Evolutionary conservation across 2,797 vertebrate genomes (phyloP).

Genomic region (Neosalanx taihuensis): DNA sequence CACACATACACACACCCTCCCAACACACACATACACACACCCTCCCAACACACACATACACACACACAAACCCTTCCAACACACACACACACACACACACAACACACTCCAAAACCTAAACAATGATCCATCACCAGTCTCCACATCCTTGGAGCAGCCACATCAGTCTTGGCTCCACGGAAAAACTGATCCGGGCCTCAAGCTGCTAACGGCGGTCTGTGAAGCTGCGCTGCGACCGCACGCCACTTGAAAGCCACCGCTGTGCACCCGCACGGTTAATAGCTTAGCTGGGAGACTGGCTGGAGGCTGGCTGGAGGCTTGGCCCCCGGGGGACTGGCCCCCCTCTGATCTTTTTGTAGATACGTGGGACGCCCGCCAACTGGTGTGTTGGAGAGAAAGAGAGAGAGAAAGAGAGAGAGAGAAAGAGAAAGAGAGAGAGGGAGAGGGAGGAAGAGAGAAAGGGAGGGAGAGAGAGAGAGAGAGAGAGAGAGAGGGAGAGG

Average conservation of each 20-base stretch:
- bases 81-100: conserved; percentile 41
- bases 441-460: no score
- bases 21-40: conserved; percentile 52
- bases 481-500: no score
- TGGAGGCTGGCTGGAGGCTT: conserved; percentile 48
- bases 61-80: no score
- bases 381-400: conserved; percentile 17
- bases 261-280: conserved; percentile 69
- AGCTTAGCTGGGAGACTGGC: conserved; percentile 65
- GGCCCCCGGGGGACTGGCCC: not conserved
- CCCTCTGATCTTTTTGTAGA: conserved; percentile 62
- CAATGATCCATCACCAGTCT: conserved; percentile 72
- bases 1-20: conserved; percentile 48
- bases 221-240: conserved; percentile 64
- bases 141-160: conserved; percentile 75
- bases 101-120: conserved; percentile 65
- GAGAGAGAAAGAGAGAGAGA: conserved; percentile 4
- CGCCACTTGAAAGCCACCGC: conserved; percentile 79
- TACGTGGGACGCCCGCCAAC: conserved; percentile 45
- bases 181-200: conserved; percentile 71
- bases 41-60: conserved; percentile 33
- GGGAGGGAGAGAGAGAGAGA: no score
- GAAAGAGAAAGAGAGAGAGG: not conserved
- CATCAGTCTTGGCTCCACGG: conserved; percentile 71
- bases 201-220: conserved; percentile 69